Percentiles rank a stretch among this genome's conserved stretches.
Conservation (phyloP, 2,888 invertebrate species). For the Athalia circularis region DNA sequence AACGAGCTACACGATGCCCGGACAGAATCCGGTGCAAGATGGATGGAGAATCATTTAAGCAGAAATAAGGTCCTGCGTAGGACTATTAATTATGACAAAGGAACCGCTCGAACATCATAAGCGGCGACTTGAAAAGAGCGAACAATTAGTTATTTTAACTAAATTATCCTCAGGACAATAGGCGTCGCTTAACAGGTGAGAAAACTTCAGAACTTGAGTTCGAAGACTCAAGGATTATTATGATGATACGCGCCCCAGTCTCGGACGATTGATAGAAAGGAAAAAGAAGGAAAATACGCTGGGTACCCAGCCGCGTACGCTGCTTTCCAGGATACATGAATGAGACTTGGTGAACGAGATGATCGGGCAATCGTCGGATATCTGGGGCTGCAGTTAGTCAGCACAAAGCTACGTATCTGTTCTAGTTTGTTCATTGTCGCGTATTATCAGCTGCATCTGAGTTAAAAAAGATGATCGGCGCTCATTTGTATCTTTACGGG, state of each 20-base stretch:
- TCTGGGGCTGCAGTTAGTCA: neutral
- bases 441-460: constrained; percentile 53
- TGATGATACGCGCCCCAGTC: neutral
- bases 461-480: constrained; percentile 66
- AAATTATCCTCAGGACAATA: constrained; percentile 72
- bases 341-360: too few relatives aligned
- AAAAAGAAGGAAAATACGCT: neutral
- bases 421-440: constrained; percentile 52
- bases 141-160: constrained; percentile 74
- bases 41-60: constrained; percentile 73
- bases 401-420: constrained; percentile 18
- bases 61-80: constrained; percentile 62
- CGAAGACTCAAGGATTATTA: neutral
- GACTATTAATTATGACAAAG: constrained; percentile 74
- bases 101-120: constrained; percentile 66
- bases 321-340: too few relatives aligned
- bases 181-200: constrained; percentile 64
- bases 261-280: neutral
- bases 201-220: constrained; percentile 41
- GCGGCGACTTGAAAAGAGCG: constrained; percentile 69
- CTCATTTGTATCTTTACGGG: constrained; percentile 69
- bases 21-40: constrained; percentile 61
- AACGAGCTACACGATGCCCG: constrained; percentile 25
- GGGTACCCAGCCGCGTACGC: too few relatives aligned
- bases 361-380: too few relatives aligned